Base-by-base conservation (phyloP, 2,888 invertebrate genomes). In the Parascotia fuliginaria region DNA sequence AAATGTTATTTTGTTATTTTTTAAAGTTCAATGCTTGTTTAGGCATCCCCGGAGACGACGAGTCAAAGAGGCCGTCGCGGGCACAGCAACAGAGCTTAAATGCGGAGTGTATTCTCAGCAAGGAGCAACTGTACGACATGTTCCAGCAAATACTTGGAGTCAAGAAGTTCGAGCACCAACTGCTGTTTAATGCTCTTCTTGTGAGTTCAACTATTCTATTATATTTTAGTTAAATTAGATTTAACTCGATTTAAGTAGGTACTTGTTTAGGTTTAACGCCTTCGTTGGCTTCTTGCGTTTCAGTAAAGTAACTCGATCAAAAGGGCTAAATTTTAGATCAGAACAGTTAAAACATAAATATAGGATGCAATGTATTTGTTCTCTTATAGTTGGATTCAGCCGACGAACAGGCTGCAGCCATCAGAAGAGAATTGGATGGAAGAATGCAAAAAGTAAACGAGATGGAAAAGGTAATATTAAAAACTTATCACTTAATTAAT, bases 91-190 rank as follows among this genome's bases (percentile, higher is more conserved):
- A 97, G 89, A 96, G 95, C 60, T 93, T 96, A 75, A 99, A 97
- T 90, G 98, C 97, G 41, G 99, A 99, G 87, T 94, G 97, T 70
- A 98, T 99, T 79, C 94, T 99, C 68, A 98, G 98, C 73, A 99
- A 99, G 92, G 99, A 99, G 83, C 99, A 99, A 85, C 95, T 99
- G 9, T 99, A 98, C 90, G 99, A 99, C 87, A 99, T 99, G 98
- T 99, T 99, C 89, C 99, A 99, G 89, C 99, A 99, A 90, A 98
- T 99, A 70, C 93, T 99, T 56, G 97, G 97, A 44, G 97, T 99
- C 44, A 99, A 99, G 93, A 99, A 99, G 89, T 99, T 99, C 87
- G 99, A 99, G 89, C 99, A 99, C 90, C 99, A 99, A 92, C 95
- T 99, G 75, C 94, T 99, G 55, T 99, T 98, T 93, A 99, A 99